A percentile compares a stretch with the other conserved stretches of the same genome.
Evolutionary conservation across 1,140 invertebrate species (phyloP).

Genomic region (Neodiprion fabricii): DNA sequence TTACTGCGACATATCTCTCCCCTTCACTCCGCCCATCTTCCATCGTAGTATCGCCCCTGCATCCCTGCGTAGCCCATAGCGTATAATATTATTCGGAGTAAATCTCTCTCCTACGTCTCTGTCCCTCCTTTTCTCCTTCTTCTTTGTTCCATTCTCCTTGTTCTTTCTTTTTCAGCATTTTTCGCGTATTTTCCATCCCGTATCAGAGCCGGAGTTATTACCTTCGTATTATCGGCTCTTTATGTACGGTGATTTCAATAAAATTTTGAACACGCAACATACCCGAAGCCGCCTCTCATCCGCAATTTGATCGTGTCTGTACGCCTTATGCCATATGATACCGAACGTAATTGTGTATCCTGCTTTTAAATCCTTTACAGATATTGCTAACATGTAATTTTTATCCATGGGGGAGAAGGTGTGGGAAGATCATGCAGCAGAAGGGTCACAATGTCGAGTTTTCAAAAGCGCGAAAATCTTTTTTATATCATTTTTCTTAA

Average conservation of each 20-base stretch:
- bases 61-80: slow-evolving; percentile 33
- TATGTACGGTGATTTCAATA: slow-evolving; percentile 33
- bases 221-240: slow-evolving; percentile 45
- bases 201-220: slow-evolving; percentile 40
- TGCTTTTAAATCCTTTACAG: too few relatives aligned
- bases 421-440: too few relatives aligned
- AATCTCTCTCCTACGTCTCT: slow-evolving; percentile 42
- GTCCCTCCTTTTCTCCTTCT: slow-evolving; percentile 16
- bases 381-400: too few relatives aligned
- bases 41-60: not conserved
- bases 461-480: too few relatives aligned
- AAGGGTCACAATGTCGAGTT: too few relatives aligned
- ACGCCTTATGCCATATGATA: too few relatives aligned
- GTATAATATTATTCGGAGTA: slow-evolving; percentile 53
- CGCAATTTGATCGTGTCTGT: too few relatives aligned
- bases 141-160: slow-evolving; percentile 27
- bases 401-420: too few relatives aligned
- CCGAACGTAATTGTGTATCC: too few relatives aligned
- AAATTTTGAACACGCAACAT: too few relatives aligned
- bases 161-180: slow-evolving; percentile 11
- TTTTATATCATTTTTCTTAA: too few relatives aligned
- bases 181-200: not conserved
- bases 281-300: too few relatives aligned
- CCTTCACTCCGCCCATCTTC: slow-evolving; percentile 28
- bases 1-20: slow-evolving; percentile 51